A percentile compares a stretch with the other conserved stretches of the same genome.
These are phyloP conservation scores for Eonycteris spelaea DNA, from an alignment of 2,113 vertebrate species.

Conservation along the genomic window DNA sequence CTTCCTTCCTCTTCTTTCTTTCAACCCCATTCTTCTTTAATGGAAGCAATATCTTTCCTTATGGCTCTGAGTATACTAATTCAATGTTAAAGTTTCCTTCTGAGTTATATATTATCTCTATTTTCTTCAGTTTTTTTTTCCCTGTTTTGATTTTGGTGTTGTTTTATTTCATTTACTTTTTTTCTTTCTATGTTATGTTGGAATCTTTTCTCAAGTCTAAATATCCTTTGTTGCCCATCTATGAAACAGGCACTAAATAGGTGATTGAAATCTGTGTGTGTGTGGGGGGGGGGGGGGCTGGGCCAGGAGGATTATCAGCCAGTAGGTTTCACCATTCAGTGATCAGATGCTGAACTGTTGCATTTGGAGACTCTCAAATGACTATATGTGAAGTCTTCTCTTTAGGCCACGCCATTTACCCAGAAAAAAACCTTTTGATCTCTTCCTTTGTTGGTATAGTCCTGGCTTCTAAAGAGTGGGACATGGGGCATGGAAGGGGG, in stretches of 20 bases:
- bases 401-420: background rate
- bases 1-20: background rate
- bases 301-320: background rate
- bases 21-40: background rate
- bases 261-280: background rate
- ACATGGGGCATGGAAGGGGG: too few relatives aligned
- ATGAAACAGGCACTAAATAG: background rate
- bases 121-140: background rate
- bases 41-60: background rate
- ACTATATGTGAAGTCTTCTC: background rate
- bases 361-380: background rate
- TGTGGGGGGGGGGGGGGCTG: too few relatives aligned
- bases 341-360: background rate
- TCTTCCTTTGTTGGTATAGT: background rate
- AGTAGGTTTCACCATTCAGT: background rate
- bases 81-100: background rate
- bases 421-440: background rate
- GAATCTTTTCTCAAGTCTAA: background rate
- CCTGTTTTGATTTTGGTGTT: background rate
- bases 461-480: background rate
- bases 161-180: background rate
- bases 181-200: background rate
- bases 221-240: background rate
- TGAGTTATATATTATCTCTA: background rate
- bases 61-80: background rate